Conservation (phyloP, 2,797 vertebrate species). For the Hippoglossus hippoglossus region DNA sequence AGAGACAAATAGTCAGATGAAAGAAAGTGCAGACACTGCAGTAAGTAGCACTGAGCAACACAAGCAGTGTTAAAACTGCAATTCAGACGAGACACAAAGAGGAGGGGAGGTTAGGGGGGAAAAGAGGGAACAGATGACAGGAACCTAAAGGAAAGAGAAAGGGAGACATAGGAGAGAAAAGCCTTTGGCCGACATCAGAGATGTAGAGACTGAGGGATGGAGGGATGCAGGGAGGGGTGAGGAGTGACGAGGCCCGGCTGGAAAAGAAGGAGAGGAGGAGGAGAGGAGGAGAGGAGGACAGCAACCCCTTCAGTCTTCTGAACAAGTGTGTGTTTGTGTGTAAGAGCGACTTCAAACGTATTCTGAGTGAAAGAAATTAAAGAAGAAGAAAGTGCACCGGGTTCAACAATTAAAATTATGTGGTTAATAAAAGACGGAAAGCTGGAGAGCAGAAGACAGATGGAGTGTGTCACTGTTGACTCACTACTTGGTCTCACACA, state of each 20-base stretch:
- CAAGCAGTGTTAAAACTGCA: conserved; percentile 30
- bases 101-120: neutral
- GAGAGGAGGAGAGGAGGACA: conserved; percentile 24
- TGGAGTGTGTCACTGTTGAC: conserved; percentile 68
- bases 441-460: conserved; percentile 55
- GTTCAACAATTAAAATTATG: conserved; percentile 60
- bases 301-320: conserved; percentile 49
- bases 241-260: conserved; percentile 50
- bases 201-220: conserved; percentile 40
- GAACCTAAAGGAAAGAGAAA: neutral
- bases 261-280: conserved; percentile 26
- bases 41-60: conserved; percentile 25
- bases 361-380: conserved; percentile 42
- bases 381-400: conserved; percentile 44
- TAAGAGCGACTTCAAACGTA: conserved; percentile 26
- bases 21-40: conserved; percentile 36
- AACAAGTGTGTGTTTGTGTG: conserved; percentile 17
- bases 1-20: conserved; percentile 19
- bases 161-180: neutral
- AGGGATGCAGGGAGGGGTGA: conserved; percentile 44
- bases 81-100: conserved; percentile 5
- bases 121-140: neutral
- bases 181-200: conserved; percentile 43
- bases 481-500: conserved; percentile 49
- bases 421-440: conserved; percentile 57